phyloP scores from a whole-genome alignment of 2,888 invertebrate species.

The Julus scandinavius region DNA sequence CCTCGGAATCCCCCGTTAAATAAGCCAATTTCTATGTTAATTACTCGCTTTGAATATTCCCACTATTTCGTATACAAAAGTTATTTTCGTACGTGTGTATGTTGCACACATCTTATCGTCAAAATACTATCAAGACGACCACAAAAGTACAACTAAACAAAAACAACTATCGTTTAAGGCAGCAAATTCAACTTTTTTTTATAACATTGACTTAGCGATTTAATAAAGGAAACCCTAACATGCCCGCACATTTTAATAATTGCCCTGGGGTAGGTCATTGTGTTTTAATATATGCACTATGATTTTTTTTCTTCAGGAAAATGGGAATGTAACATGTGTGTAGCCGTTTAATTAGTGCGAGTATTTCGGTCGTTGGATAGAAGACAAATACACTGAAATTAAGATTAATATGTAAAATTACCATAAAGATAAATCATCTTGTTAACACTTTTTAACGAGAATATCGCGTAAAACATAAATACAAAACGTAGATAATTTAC shows the following conservation, averaged over 20 bases:
- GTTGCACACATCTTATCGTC: conserved; percentile 17
- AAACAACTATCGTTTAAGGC: neutral
- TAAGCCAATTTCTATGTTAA: conserved; percentile 42
- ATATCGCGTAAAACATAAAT: too few species aligned
- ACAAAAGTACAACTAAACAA: conserved; percentile 12
- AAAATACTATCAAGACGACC: neutral
- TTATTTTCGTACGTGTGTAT: neutral
- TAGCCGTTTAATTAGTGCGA: neutral
- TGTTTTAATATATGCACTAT: neutral
- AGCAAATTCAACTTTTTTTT: neutral
- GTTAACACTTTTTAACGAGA: too few species aligned
- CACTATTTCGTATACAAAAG: neutral
- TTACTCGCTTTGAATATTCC: conserved; percentile 39
- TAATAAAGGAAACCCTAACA: conserved; percentile 7
- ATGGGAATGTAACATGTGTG: neutral
- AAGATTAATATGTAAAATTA: neutral
- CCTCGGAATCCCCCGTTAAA: conserved; percentile 30
- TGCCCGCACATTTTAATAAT: neutral
- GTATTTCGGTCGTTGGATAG: neutral
- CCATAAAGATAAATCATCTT: too few species aligned
- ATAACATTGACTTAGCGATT: neutral
- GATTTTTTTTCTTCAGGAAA: neutral
- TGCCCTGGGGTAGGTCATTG: neutral
- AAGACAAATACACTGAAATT: neutral
- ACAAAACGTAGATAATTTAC: too few species aligned